Evolutionary conservation across 1,140 invertebrate genomes (phyloP), one percentile per base, ranked within the genome.

Genomic region (Helicoverpa armigera): DNA sequence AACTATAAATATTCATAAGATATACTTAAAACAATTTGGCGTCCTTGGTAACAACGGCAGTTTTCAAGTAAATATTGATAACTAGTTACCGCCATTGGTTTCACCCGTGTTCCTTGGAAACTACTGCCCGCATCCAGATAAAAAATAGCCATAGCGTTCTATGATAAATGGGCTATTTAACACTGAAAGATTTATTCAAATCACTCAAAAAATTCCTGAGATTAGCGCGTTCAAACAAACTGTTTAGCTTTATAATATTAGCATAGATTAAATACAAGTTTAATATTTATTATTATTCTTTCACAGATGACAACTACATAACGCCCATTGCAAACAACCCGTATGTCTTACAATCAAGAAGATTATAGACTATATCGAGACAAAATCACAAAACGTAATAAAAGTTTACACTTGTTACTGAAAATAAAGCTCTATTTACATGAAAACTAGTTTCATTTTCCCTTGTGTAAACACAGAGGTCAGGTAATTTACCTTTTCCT

Each of bases 401-500:
- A 73, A 31, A 35, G 2, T 54, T 54, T 29, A 74, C 9, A 54
- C 50, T 53, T 72, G 51, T 74, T 58, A 43, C 43, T 43, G 53
- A 74, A 74, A 74, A 74, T 43, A 58, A 58, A 74, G 11, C 70
- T 58, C 16, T 74, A 74, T 74, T 48, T 10, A 74, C 9, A 48
- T 5, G 4, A 5, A 0, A 35, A 43, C 9, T 35, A 29, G 70
- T 74, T 58, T 58, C 51, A 43, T 58, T 58, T 43, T 74, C 54
- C 53, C 11, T 58, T 43, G 54, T 14, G n/a, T 48, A 13, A 50
- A 3, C 12, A n/a, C 14, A 16, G 43, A 65, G 18, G 61, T 77
- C 73, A 16, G 76, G 81, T 82, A 85, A 80, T 72, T 84, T 79
- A 82, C 80, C 75, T 82, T 82, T 82, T 78, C 75, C 80, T 54